Percentiles rank a stretch among this genome's conserved stretches.
phyloP scores from a whole-genome alignment of 2,888 invertebrate species.

The Megalurothrips usitatus region DNA sequence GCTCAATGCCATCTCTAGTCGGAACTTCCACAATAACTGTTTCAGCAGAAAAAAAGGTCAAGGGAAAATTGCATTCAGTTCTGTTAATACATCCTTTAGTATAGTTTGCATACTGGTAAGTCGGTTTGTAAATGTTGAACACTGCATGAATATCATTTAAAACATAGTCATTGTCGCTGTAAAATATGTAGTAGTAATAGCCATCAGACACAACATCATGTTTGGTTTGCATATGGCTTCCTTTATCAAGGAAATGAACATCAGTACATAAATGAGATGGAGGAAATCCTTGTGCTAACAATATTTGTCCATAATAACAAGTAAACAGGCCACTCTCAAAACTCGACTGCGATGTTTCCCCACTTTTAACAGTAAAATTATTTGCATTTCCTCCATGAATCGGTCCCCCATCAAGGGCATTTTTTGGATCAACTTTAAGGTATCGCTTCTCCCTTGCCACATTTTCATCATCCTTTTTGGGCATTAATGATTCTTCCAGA shows the following conservation, averaged over 20 bases:
- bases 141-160: slow-evolving; percentile 76
- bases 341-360: slow-evolving; percentile 71
- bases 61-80: slow-evolving; percentile 69
- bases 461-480: slow-evolving; percentile 12
- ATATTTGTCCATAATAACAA: slow-evolving; percentile 70
- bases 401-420: slow-evolving; percentile 64
- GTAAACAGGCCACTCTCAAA: slow-evolving; percentile 71
- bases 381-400: slow-evolving; percentile 67
- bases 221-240: slow-evolving; percentile 62
- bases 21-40: slow-evolving; percentile 80
- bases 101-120: slow-evolving; percentile 70
- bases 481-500: not conserved
- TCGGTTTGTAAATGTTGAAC: slow-evolving; percentile 80
- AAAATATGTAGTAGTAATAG: slow-evolving; percentile 86
- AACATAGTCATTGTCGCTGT: slow-evolving; percentile 77
- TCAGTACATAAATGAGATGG: slow-evolving; percentile 64
- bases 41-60: slow-evolving; percentile 68
- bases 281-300: slow-evolving; percentile 67
- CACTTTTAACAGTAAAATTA: slow-evolving; percentile 39
- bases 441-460: slow-evolving; percentile 32
- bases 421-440: slow-evolving; percentile 31
- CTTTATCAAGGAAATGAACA: slow-evolving; percentile 61
- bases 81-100: slow-evolving; percentile 68
- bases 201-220: slow-evolving; percentile 72
- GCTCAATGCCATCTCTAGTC: slow-evolving; percentile 72